Conservation (phyloP, 2,113 vertebrate genomes). For the Hiodon tergisus region DNA sequence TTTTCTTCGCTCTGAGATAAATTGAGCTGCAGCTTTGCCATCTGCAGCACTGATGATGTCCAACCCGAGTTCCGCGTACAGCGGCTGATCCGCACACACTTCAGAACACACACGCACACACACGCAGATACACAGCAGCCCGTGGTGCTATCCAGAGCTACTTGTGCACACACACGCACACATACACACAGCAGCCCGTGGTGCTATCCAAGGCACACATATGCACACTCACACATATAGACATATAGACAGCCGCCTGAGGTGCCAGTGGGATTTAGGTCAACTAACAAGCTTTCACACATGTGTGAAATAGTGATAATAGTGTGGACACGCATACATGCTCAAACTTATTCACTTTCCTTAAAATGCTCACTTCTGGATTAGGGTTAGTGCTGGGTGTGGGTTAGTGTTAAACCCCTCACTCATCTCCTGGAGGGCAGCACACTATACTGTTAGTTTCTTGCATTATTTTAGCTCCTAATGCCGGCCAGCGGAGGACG, state of each 20-base stretch:
- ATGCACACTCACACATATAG: background rate
- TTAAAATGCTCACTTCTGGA: too few relatives aligned
- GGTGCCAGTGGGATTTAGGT: too few relatives aligned
- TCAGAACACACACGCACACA: background rate
- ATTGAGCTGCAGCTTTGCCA: slow-evolving; percentile 38
- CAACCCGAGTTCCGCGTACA: background rate
- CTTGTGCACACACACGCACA: background rate
- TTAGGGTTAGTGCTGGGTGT: too few relatives aligned
- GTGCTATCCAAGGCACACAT: background rate
- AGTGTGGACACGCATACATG: too few relatives aligned
- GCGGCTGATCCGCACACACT: background rate
- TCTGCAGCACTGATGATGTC: background rate
- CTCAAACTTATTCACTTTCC: too few relatives aligned
- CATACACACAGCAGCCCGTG: background rate
- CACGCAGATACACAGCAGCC: background rate
- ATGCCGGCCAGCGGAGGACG: too few relatives aligned
- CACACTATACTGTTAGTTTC: too few relatives aligned
- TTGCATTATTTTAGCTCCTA: too few relatives aligned
- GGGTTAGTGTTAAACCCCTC: too few relatives aligned
- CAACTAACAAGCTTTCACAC: background rate
- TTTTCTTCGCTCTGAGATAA: slow-evolving; percentile 57
- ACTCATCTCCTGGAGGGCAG: too few relatives aligned
- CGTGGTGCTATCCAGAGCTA: too few relatives aligned
- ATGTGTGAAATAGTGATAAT: background rate
- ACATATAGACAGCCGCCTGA: background rate